Base-by-base conservation (phyloP, 53 echinoderm and acorn worm genomes). In the Arbacia lixula region DNA sequence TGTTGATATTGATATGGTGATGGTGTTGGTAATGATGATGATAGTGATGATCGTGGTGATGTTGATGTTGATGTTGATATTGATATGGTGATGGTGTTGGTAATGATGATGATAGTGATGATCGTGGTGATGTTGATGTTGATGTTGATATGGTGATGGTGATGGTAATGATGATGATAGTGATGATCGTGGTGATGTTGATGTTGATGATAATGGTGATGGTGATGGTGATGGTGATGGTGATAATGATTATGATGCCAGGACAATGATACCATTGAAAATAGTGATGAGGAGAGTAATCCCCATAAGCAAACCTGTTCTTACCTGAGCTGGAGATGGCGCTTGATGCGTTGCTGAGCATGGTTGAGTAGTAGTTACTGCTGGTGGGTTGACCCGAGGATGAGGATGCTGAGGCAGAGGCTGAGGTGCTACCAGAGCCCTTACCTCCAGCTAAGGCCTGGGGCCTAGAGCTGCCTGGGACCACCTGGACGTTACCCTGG, bases 291-390 rank as follows among this genome's bases (percentile, higher is more conserved):
- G 51, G n/a, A 17, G 3, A 51, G 0, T 20, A 56, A 2, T 56
- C 26, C 55, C 55, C 26, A 1, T 42, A 16, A 27, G 43, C 5
- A 17, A 64, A n/a, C n/a, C n/a, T n/a, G n/a, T n/a, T n/a, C 60
- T 51, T 78, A 94, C 94, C 93, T 89, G 96, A 93, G 86, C 90
- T 96, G 4, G 96, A 96, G 75, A 96, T 96, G 78, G 93, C 93
- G 63, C 96, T 96, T 36, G 96, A 96, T 65, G 96, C 96, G 62
- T 96, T 96, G 60, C 91, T 96, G 62, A 96, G 96, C 90, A 96
- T 93, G 58, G 96, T 93, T 41, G 93, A 91, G 86, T 96, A 96
- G 90, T 96, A 96, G 88, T 96, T 96, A 81, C 92, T 87, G 31
- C 87, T 88, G 36, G 88, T 58, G 5, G 95, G 86, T 36, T 93